Percentiles rank a stretch among this genome's conserved stretches.
Conservation (phyloP, 2,797 vertebrate species). For the Dipus sagitta region DNA sequence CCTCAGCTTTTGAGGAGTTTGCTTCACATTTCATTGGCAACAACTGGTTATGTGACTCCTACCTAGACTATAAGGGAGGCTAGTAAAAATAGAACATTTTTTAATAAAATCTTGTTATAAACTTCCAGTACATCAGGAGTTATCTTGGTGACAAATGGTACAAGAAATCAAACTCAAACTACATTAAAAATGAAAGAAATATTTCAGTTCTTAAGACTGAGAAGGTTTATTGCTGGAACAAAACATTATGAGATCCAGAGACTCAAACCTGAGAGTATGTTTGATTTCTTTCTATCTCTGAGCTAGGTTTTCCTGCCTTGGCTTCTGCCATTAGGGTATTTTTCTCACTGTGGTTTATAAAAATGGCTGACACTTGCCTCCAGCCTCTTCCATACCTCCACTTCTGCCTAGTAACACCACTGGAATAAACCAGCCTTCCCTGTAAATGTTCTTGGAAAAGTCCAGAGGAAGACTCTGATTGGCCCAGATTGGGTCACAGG, state of each 20-base stretch:
- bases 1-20: neutral
- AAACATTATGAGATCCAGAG: neutral
- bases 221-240: constrained; percentile 41
- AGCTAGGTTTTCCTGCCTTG: constrained; percentile 31
- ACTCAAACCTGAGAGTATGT: constrained; percentile 8
- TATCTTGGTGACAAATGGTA: neutral
- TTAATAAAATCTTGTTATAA: neutral
- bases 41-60: neutral
- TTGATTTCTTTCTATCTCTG: constrained; percentile 55
- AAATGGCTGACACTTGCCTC: constrained; percentile 26
- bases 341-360: constrained; percentile 49
- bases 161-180: constrained; percentile 37
- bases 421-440: constrained; percentile 23
- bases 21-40: neutral
- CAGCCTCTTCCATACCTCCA: neutral
- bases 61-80: neutral
- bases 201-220: constrained; percentile 49
- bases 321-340: constrained; percentile 39
- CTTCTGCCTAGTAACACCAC: neutral
- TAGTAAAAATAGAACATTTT: neutral
- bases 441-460: neutral
- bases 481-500: constrained; percentile 37
- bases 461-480: neutral
- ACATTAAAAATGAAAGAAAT: constrained; percentile 1
- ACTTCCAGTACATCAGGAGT: neutral